Evolutionary conservation across 1,140 invertebrate genomes (phyloP).

Genomic region (Agraylea sexmaculata): DNA sequence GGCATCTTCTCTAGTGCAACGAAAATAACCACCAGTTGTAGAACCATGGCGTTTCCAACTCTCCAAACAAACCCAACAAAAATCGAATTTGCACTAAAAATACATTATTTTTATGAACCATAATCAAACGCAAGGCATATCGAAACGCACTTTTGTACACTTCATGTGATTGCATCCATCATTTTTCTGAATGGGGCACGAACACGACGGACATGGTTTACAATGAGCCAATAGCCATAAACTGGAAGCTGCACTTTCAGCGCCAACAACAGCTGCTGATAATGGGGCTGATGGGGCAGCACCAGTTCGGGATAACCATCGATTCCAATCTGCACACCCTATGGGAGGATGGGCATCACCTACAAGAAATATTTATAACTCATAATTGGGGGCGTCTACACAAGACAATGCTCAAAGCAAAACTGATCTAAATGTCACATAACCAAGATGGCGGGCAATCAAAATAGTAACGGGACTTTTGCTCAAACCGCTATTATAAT

Average conservation of each 20-base stretch:
- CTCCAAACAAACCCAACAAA: slow-evolving; percentile 67
- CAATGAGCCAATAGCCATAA: slow-evolving; percentile 64
- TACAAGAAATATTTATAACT: slow-evolving; percentile 4
- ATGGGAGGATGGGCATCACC: slow-evolving; percentile 61
- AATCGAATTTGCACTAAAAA: slow-evolving; percentile 60
- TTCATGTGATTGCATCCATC: slow-evolving; percentile 73
- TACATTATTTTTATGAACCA: no score
- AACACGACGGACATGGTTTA: slow-evolving; percentile 62
- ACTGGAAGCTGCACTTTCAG: slow-evolving; percentile 57
- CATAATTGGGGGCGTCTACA: slow-evolving; percentile 1
- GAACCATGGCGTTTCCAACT: slow-evolving; percentile 64
- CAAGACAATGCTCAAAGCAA: not conserved
- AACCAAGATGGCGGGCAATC: not conserved
- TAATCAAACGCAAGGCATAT: not conserved
- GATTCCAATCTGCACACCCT: slow-evolving; percentile 53
- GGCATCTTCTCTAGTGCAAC: slow-evolving; percentile 59
- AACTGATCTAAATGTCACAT: not conserved
- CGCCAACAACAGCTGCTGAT: slow-evolving; percentile 43
- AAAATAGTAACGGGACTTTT: slow-evolving; percentile 1
- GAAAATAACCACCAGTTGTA: slow-evolving; percentile 60
- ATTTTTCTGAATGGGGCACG: slow-evolving; percentile 65
- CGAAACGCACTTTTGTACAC: slow-evolving; percentile 50
- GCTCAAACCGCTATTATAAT: not conserved
- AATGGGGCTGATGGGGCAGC: slow-evolving; percentile 57
- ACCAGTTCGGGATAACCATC: slow-evolving; percentile 52